Conservation (phyloP, 2,113 vertebrate genomes). For the Atherinomorus stipes region DNA sequence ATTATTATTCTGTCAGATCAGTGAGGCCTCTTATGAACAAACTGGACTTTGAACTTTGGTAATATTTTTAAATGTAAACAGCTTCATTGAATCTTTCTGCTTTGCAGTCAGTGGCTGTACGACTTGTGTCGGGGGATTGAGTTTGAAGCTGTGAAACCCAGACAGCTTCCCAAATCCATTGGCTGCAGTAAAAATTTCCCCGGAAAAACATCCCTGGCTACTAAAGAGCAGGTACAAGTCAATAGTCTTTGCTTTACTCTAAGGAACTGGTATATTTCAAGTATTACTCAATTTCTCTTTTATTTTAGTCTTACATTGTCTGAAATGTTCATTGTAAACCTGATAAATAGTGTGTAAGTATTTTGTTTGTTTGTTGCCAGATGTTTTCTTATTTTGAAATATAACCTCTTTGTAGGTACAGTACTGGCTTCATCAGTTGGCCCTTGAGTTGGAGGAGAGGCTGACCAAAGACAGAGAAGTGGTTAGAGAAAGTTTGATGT, state of each 20-base stretch:
- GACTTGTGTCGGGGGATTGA: constrained; percentile 95
- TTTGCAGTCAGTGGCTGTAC: constrained; percentile 90
- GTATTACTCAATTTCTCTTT: background rate
- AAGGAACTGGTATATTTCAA: background rate
- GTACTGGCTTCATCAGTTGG: constrained; percentile 93
- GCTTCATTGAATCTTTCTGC: background rate
- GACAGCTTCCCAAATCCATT: constrained; percentile 92
- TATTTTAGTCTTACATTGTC: background rate
- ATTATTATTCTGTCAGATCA: too few relatives aligned
- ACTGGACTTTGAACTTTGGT: background rate
- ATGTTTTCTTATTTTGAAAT: background rate
- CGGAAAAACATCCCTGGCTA: constrained; percentile 88
- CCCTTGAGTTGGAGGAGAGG: constrained; percentile 93
- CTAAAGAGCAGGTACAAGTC: constrained; percentile 86
- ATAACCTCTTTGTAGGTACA: constrained; percentile 84
- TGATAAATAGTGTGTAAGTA: too few relatives aligned
- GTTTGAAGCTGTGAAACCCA: constrained; percentile 93
- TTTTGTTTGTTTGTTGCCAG: background rate
- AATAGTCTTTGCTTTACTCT: background rate
- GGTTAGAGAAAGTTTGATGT: constrained; percentile 80
- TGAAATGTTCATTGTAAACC: background rate
- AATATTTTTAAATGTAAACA: background rate
- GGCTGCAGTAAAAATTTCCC: constrained; percentile 97
- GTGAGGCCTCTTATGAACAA: too few relatives aligned
- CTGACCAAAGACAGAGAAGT: constrained; percentile 90